Base-by-base conservation (phyloP, 2,797 vertebrate species). In the Anomalospiza imberbis region DNA sequence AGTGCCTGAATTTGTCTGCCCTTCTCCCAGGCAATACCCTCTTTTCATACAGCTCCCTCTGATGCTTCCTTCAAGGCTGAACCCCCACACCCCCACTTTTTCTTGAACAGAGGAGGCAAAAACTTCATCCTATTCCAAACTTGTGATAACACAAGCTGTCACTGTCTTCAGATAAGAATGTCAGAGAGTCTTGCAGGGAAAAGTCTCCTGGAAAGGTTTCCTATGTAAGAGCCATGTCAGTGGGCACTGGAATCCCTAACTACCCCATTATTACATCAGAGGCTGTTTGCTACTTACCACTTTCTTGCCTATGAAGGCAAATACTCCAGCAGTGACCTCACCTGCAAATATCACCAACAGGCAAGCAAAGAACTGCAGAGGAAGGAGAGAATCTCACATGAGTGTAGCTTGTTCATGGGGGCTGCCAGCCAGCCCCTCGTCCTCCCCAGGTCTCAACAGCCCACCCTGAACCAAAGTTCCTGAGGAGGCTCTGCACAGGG, bases 331-430 rank as follows among this genome's bases (percentile, higher is more conserved):
- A 17, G 99, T 98, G 79, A 99, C 95, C 97, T 99, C 99, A 86
- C 99, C 99, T 54, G 99, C 99, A 97, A 99, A 99, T 98, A 99
- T 99, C 67, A 99, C 98, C 97, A 99, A 93, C 28, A 99, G 98
- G 97, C 99, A 99, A 62, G 98, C 98, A 85, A 99, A 99, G 97
- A 99, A 99, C 99, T 99, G 97, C 44, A 94, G 77, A 94, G 81
- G 90, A 83, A 97, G 94, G 92, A 94, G 13, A 94, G 36, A 71
- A 65, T 34, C 65, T 85, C 75, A 53, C 28, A 40, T 93, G 68
- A 93, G 85, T 88, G 77, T 8, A n/a, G 47, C 28, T 71, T 53
- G 70, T 86, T 79, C 48, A 45, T 12, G 4, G 25, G 70, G 38
- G 20, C 80, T 88, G 40, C 28, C 34, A 83, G 40, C 65, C 71